Evolutionary conservation across 2,888 invertebrate species (phyloP).

Genomic region (Apamea monoglypha): DNA sequence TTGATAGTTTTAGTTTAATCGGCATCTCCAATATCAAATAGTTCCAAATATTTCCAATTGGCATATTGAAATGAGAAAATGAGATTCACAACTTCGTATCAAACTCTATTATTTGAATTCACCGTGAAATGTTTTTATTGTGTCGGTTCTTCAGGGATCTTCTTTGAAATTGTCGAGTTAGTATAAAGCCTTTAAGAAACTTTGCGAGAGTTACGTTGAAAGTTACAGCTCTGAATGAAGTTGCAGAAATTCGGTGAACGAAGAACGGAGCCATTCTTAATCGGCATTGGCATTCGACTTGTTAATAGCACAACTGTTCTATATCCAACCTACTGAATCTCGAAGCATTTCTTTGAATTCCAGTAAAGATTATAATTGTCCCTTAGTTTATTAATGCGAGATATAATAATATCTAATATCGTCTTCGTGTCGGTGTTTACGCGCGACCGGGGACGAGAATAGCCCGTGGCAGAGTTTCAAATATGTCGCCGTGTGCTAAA

Average conservation of each 20-base stretch:
- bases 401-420: conserved; percentile 78
- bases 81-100: conserved; percentile 3
- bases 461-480: conserved; percentile 89
- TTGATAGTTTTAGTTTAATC: conserved; percentile 34
- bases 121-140: conserved; percentile 26
- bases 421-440: conserved; percentile 82
- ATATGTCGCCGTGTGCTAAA: conserved; percentile 88
- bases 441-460: conserved; percentile 82
- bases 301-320: conserved; percentile 25
- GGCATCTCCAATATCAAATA: not conserved
- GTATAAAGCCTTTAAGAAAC: conserved; percentile 11
- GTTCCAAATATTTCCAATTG: conserved; percentile 8
- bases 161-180: conserved; percentile 25
- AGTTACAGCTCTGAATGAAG: conserved; percentile 23
- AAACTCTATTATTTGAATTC: conserved; percentile 17
- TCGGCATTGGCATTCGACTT: conserved; percentile 19
- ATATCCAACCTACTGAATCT: conserved; percentile 35
- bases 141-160: not conserved
- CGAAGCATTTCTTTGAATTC: conserved; percentile 32
- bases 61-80: conserved; percentile 26
- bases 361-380: conserved; percentile 57
- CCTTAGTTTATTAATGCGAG: conserved; percentile 70
- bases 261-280: conserved; percentile 6
- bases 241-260: conserved; percentile 15
- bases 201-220: not conserved